Evolutionary conservation across 2,888 invertebrate species (phyloP), one percentile per base, ranked within the genome.

Genomic region (Meiosimyza platycephala): DNA sequence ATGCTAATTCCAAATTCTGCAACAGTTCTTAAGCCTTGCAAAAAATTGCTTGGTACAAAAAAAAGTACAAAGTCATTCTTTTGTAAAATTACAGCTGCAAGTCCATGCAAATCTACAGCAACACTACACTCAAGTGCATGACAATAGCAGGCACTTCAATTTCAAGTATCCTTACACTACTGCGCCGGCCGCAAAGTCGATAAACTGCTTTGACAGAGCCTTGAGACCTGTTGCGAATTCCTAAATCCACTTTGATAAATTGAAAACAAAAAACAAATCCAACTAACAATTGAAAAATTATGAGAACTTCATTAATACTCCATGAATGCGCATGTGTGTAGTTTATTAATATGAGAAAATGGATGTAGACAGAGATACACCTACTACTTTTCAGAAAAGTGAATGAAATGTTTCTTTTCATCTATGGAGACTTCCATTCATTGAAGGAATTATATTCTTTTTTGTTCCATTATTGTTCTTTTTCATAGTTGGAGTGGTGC

Each of bases 151-250:
- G 33, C 60, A 62, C 60, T 62, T 40, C n/a, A 62, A 33, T 33
- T 48, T 63, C 50, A 50, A 63, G 63, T 63, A 16, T 22, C 18
- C 48, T 48, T 63, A 5, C n/a, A n/a, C 33, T 33, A 7, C 59
- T 22, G 28, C 22, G 59, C 18, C 6, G 59, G 40, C 16, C 40
- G 18, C 47, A 59, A 50, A 50, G 1, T 40, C 40, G 40, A 40
- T 40, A 40, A 18, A 9, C 33, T 51, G 40, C 55, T 55, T 48
- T 50, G 69, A 54, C 47, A 47, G 18, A n/a, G 22, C 50, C 57
- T 18, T 62, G 52, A 18, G 16, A 70, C 70, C 70, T 70, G 70
- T 70, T 70, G 70, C 70, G 54, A 70, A 62, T 70, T 16, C 12
- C 54, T 54, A 54, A 70, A 70, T 62, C 70, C 63, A 70, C 70